Evolutionary conservation across 2,113 vertebrate species (phyloP).

Genomic region (Chionis minor): DNA sequence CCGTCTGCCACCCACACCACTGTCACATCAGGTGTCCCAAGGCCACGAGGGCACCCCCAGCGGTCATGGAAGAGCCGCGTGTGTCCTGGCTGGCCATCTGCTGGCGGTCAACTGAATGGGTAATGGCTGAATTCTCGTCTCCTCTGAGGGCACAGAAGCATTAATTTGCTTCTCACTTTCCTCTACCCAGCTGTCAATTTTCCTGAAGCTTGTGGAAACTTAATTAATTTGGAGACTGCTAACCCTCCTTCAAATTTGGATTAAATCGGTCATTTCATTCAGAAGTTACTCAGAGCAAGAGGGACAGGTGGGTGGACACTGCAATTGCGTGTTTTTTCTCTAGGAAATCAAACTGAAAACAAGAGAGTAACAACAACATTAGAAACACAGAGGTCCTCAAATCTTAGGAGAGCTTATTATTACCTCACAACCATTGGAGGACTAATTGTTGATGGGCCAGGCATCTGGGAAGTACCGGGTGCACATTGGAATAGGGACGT

Average conservation of each 20-base stretch:
- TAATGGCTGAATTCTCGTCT: rapidly evolving
- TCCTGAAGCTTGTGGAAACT: not conserved
- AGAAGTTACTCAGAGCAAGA: not conserved
- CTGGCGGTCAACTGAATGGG: not conserved
- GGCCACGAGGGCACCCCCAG: not conserved
- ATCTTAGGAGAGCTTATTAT: slow-evolving; percentile 15
- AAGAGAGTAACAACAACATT: not conserved
- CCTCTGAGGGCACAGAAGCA: not conserved
- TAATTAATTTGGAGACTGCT: not conserved
- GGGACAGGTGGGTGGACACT: not conserved
- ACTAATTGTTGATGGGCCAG: not conserved
- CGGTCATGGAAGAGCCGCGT: rapidly evolving
- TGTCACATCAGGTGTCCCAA: not conserved
- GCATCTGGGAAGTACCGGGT: not conserved
- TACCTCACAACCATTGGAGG: not conserved
- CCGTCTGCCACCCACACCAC: not conserved
- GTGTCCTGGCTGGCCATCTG: not conserved
- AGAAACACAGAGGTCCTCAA: not conserved
- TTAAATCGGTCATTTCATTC: not conserved
- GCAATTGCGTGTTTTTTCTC: not conserved
- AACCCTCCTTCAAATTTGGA: not conserved
- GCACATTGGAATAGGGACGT: not conserved
- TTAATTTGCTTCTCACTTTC: not conserved
- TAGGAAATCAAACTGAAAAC: not conserved
- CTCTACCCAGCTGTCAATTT: not conserved